These are phyloP conservation scores for Teleogryllus oceanicus DNA, from an alignment of 2,888 invertebrate genomes.

Conservation along the genomic window DNA sequence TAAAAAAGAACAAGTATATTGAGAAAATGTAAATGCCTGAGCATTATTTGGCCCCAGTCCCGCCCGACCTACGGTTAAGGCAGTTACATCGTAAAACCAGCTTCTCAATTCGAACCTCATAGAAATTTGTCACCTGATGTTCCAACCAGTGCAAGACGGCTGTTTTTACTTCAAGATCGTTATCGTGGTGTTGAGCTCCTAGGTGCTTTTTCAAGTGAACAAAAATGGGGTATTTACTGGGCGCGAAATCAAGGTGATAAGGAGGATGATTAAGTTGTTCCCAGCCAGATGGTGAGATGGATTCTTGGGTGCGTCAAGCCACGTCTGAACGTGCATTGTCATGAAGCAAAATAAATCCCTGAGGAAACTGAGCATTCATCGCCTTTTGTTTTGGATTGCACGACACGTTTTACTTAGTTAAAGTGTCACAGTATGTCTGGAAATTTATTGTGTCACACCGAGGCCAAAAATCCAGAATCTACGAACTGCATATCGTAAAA, in stretches of 20 bases:
- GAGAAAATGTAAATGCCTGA: no score
- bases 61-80: no score
- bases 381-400: background rate
- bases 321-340: background rate
- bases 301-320: background rate
- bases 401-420: background rate
- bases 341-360: background rate
- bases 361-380: background rate
- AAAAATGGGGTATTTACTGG: background rate
- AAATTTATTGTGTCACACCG: background rate
- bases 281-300: background rate
- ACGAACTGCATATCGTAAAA: background rate
- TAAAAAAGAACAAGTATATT: no score
- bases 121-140: background rate
- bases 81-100: background rate
- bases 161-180: background rate
- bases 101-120: background rate
- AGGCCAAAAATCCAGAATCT: background rate
- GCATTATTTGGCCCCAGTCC: no score
- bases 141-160: background rate
- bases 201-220: background rate
- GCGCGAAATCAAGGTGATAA: background rate
- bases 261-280: background rate
- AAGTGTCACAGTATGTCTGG: background rate
- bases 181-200: background rate